Evolutionary conservation across 2,888 invertebrate genomes (phyloP).

Genomic region (Platynereis dumerilii): DNA sequence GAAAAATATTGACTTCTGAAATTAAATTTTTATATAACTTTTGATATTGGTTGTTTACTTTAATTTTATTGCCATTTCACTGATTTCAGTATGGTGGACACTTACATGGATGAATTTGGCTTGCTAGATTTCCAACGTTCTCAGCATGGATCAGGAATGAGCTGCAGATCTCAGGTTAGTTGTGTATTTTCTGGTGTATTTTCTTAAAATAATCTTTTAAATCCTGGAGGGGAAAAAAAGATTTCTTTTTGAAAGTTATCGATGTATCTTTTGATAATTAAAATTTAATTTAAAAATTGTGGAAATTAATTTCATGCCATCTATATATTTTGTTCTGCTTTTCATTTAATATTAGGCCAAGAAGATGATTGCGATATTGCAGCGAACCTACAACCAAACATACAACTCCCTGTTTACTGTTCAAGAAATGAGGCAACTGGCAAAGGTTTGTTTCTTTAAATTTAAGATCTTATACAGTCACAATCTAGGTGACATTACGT

Average conservation of each 20-base stretch:
- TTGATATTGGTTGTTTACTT: too few relatives aligned
- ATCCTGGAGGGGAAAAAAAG: too few relatives aligned
- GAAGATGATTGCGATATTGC: conserved; percentile 75
- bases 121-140: conserved; percentile 70
- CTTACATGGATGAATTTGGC: conserved; percentile 77
- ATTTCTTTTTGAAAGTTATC: too few relatives aligned
- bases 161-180: conserved; percentile 70
- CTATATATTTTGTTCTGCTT: too few relatives aligned
- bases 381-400: conserved; percentile 71
- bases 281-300: too few relatives aligned
- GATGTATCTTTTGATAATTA: too few relatives aligned
- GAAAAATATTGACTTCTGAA: too few relatives aligned
- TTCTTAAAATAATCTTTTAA: too few relatives aligned
- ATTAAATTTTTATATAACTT: too few relatives aligned
- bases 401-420: conserved; percentile 77
- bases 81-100: conserved; percentile 70
- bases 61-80: too few relatives aligned
- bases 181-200: too few relatives aligned
- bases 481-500: background rate
- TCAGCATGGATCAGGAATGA: conserved; percentile 77
- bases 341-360: conserved; percentile 68
- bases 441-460: conserved; percentile 60
- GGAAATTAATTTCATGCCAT: too few relatives aligned
- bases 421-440: conserved; percentile 79
- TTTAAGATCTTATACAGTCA: conserved; percentile 1